Evolutionary conservation across 92 coral and sea anemone species (phyloP).

Genomic region (Epizoanthus stellaris): DNA sequence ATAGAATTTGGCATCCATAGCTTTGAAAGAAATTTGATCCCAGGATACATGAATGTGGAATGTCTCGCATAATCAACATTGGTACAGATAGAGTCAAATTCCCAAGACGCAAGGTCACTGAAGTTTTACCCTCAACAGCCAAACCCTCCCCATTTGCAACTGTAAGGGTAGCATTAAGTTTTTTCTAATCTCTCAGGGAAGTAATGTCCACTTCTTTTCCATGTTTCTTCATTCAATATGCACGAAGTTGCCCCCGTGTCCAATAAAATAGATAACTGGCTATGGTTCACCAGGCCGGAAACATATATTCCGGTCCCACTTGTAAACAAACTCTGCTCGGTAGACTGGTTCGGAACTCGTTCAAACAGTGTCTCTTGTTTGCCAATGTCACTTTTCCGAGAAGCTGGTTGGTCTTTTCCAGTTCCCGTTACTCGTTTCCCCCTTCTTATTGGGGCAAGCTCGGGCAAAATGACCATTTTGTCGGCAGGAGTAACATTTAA

Average conservation of each 20-base stretch:
- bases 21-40: constrained; percentile 44
- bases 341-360: too few relatives aligned
- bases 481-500: constrained; percentile 7
- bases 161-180: constrained; percentile 26
- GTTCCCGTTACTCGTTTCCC: constrained; percentile 44
- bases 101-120: constrained; percentile 45
- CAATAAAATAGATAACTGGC: constrained; percentile 24
- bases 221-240: constrained; percentile 37
- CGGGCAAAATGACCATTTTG: constrained; percentile 34
- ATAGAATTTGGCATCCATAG: constrained; percentile 39
- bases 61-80: constrained; percentile 46
- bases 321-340: background rate
- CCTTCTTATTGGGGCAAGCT: constrained; percentile 11
- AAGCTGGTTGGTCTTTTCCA: constrained; percentile 44
- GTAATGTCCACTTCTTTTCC: constrained; percentile 48
- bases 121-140: constrained; percentile 26
- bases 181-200: constrained; percentile 23
- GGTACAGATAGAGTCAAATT: constrained; percentile 22
- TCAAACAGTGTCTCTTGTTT: background rate
- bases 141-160: constrained; percentile 29
- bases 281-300: constrained; percentile 47
- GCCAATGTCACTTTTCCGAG: constrained; percentile 12
- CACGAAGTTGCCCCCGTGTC: constrained; percentile 54
- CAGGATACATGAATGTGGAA: constrained; percentile 44
- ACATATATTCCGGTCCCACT: constrained; percentile 44